phyloP scores from a whole-genome alignment of 2,888 invertebrate genomes.

The Latheticus oryzae region DNA sequence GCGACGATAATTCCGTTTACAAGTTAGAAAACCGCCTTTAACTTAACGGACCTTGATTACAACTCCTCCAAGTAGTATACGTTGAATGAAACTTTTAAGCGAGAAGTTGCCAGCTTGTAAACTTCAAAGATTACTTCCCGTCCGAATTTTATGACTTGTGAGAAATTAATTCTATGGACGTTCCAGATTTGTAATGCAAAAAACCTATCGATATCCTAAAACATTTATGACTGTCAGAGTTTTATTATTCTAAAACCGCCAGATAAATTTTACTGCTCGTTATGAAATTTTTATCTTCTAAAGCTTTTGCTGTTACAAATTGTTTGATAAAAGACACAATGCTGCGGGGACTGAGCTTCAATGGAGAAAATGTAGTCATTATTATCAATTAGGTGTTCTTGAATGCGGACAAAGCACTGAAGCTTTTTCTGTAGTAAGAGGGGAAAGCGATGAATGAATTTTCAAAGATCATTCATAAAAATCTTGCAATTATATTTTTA shows the following conservation, averaged over 20 bases:
- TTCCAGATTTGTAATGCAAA: conserved; percentile 7
- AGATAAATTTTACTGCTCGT: not conserved
- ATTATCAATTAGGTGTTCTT: conserved; percentile 8
- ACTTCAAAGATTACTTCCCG: conserved; percentile 28
- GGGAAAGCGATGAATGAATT: not conserved
- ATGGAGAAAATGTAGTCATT: conserved; percentile 5
- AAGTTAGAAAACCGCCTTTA: conserved; percentile 15
- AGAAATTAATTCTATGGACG: conserved; percentile 25
- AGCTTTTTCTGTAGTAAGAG: not conserved
- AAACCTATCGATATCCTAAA: conserved; percentile 17
- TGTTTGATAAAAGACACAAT: not conserved
- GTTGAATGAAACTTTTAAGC: conserved; percentile 25
- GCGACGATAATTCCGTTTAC: conserved; percentile 20
- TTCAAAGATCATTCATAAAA: not conserved
- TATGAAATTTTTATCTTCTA: not conserved
- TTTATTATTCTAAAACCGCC: not conserved
- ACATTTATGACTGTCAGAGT: conserved; percentile 17
- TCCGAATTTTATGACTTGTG: conserved; percentile 20
- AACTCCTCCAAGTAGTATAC: conserved; percentile 16
- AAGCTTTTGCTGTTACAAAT: too few relatives aligned
- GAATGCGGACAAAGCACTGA: not conserved
- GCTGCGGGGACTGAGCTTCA: not conserved
- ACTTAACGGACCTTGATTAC: conserved; percentile 20
- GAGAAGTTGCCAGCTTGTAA: conserved; percentile 28
- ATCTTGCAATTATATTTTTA: conserved; percentile 1